Percentiles rank a stretch among this genome's conserved stretches.
Conservation (phyloP, 2,797 vertebrate genomes). For the Molossus molossus region DNA sequence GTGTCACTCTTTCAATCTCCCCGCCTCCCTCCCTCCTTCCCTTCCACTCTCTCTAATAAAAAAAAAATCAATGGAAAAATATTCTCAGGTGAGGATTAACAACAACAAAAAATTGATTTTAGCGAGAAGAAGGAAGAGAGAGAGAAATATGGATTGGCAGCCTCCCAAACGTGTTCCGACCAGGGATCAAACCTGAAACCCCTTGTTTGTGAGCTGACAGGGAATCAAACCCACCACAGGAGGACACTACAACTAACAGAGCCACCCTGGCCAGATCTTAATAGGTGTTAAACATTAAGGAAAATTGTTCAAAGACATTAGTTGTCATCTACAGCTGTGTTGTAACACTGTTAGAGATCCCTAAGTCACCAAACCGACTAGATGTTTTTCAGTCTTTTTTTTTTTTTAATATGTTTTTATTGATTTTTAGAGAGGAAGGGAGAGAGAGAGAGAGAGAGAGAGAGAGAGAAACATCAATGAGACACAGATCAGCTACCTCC, state of each 20-base stretch:
- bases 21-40: no score
- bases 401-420: no score
- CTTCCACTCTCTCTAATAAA: no score
- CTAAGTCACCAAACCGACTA: constrained; percentile 21
- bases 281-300: not conserved
- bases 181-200: not conserved
- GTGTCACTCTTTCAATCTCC: no score
- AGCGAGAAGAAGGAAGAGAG: not conserved
- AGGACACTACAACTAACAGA: not conserved
- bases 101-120: not conserved
- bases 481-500: no score
- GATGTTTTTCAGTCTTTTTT: not conserved
- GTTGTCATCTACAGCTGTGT: not conserved
- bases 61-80: no score
- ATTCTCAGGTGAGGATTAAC: no score
- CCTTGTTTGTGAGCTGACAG: not conserved
- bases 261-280: not conserved
- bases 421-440: no score
- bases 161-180: not conserved
- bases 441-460: no score
- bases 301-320: not conserved
- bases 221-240: not conserved
- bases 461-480: no score
- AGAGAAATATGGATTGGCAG: not conserved
- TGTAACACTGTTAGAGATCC: not conserved